Conservation (phyloP, 2,797 vertebrate genomes). For the Mus spretus region DNA sequence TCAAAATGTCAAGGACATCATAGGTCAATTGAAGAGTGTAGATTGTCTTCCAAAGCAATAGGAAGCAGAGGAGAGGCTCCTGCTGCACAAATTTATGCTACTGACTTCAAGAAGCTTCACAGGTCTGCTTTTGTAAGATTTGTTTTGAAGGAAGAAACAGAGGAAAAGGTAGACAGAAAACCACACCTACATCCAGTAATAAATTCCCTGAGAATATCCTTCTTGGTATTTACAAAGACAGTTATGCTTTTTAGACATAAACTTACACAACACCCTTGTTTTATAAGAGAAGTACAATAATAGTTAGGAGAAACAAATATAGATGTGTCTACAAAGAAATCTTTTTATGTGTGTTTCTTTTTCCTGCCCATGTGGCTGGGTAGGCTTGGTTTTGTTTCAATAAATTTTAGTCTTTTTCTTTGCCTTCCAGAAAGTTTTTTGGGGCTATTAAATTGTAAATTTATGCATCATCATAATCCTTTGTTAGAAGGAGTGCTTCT, state of each 20-base stretch:
- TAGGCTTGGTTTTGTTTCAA: background rate
- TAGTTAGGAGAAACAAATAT: background rate
- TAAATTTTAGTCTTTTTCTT: background rate
- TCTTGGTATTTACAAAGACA: background rate
- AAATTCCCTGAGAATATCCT: background rate
- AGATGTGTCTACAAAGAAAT: background rate
- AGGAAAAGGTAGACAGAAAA: background rate
- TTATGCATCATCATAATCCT: background rate
- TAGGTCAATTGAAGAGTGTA: background rate
- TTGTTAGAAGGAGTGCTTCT: conserved; percentile 48
- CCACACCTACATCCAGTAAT: background rate
- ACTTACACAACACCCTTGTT: background rate
- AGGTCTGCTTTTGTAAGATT: background rate
- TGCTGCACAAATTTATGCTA: background rate
- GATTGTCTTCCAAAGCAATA: background rate
- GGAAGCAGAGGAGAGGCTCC: background rate
- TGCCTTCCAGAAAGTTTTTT: background rate
- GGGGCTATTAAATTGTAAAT: background rate
- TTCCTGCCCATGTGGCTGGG: background rate
- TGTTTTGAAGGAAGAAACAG: background rate
- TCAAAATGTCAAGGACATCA: background rate
- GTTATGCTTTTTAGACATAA: background rate
- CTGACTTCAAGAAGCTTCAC: background rate
- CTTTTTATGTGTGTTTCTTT: background rate
- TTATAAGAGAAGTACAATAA: background rate